phyloP scores from a whole-genome alignment of 2,113 vertebrate genomes.

The Catagonus wagneri region DNA sequence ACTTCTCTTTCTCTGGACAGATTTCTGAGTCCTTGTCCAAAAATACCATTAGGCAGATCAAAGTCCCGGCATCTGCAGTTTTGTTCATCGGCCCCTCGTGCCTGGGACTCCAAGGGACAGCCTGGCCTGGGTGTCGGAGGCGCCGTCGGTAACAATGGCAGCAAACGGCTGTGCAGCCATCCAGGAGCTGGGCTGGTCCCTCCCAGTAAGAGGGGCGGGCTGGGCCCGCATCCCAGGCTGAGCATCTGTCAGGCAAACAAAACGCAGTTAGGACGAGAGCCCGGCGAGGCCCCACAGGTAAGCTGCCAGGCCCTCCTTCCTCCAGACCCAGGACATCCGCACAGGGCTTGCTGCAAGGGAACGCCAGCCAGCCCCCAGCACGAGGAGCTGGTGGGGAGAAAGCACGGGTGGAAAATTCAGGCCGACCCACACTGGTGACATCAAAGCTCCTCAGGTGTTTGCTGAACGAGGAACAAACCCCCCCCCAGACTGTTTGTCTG shows the following conservation, averaged over 20 bases:
- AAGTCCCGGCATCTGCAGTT: too few species aligned
- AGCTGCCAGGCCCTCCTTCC: slow-evolving; percentile 74
- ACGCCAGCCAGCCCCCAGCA: slow-evolving; percentile 80
- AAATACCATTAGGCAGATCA: not conserved
- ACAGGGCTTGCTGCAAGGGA: slow-evolving; percentile 81
- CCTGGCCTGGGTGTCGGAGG: too few species aligned
- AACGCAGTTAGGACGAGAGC: slow-evolving; percentile 83
- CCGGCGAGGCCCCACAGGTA: slow-evolving; percentile 87
- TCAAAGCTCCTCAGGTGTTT: not conserved
- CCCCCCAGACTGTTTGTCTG: not conserved
- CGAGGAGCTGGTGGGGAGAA: not conserved
- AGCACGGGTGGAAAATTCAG: not conserved
- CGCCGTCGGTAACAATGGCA: too few species aligned
- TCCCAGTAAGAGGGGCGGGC: slow-evolving; percentile 78
- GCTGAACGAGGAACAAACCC: not conserved
- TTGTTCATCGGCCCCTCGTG: too few species aligned
- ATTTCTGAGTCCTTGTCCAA: not conserved
- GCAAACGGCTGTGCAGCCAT: too few species aligned
- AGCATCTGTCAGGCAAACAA: slow-evolving; percentile 89
- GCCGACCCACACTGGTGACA: not conserved
- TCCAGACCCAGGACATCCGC: slow-evolving; percentile 82
- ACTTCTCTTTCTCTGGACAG: not conserved
- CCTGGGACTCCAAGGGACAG: not conserved
- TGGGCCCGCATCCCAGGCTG: slow-evolving; percentile 81
- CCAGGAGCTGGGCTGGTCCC: slow-evolving; percentile 55